Percentiles rank a stretch among this genome's conserved stretches.
These are phyloP conservation scores for Cenopis cana DNA, from an alignment of 2,888 invertebrate species.

Conservation along the genomic window DNA sequence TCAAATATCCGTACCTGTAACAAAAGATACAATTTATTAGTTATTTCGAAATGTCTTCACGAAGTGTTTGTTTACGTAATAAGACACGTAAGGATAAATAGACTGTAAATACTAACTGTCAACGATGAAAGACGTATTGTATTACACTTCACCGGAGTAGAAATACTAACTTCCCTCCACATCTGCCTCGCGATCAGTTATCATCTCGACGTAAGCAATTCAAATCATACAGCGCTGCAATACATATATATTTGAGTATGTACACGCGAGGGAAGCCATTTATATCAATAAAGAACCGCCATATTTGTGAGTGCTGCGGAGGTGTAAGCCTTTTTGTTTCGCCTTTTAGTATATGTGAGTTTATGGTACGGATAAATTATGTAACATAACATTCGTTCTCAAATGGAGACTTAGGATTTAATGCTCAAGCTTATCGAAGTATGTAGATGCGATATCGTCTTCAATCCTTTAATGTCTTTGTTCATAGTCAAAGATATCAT, in stretches of 20 bases:
- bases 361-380: constrained; percentile 5
- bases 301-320: constrained; percentile 24
- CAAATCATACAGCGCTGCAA: constrained; percentile 21
- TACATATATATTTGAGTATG: constrained; percentile 2
- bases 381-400: background rate
- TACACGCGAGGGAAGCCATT: constrained; percentile 21
- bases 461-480: no score
- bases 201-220: constrained; percentile 25
- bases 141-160: background rate
- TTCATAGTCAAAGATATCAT: no score
- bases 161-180: background rate
- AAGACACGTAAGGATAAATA: no score
- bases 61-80: no score
- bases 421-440: no score
- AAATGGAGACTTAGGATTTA: no score
- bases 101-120: background rate
- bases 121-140: background rate
- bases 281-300: constrained; percentile 18
- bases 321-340: constrained; percentile 25
- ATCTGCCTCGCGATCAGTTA: constrained; percentile 20
- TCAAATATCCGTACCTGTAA: constrained; percentile 1
- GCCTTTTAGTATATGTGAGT: constrained; percentile 24
- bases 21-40: background rate
- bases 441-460: no score
- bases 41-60: background rate